Percentiles rank a stretch among this genome's conserved stretches.
These are phyloP conservation scores for Drosophila mauritiana DNA, from an alignment of 1,140 invertebrate species.

Conservation along the genomic window DNA sequence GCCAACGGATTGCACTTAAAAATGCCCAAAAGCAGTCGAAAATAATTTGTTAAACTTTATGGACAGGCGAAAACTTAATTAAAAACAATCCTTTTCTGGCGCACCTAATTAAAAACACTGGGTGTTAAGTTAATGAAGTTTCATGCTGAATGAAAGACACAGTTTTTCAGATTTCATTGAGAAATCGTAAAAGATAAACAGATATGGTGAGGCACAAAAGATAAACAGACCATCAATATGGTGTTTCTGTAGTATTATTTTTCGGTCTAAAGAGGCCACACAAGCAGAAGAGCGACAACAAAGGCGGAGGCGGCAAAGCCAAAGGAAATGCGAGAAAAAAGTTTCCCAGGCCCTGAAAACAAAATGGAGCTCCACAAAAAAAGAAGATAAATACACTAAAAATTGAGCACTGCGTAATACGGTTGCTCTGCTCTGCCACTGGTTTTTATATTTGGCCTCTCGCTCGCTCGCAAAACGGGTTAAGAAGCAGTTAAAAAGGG, in stretches of 20 bases:
- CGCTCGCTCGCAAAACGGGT: constrained; percentile 59
- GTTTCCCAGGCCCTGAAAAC: constrained; percentile 45
- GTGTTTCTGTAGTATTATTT: constrained; percentile 28
- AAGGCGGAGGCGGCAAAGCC: constrained; percentile 45
- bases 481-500: constrained; percentile 42
- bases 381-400: not conserved
- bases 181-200: constrained; percentile 47
- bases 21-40: constrained; percentile 36
- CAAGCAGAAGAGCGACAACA: constrained; percentile 50
- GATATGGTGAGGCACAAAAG: constrained; percentile 31
- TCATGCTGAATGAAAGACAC: constrained; percentile 70
- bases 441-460: constrained; percentile 53
- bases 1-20: constrained; percentile 48
- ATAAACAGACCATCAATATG: constrained; percentile 79
- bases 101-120: constrained; percentile 73
- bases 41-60: constrained; percentile 73
- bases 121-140: constrained; percentile 69
- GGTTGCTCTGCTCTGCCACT: constrained; percentile 72
- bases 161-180: constrained; percentile 73
- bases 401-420: constrained; percentile 51
- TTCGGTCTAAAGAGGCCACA: constrained; percentile 67
- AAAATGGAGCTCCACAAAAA: constrained; percentile 50
- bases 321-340: constrained; percentile 47
- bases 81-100: constrained; percentile 72
- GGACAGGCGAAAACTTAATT: constrained; percentile 80